Evolutionary conservation across 2,888 invertebrate genomes (phyloP), one percentile per base, ranked within the genome.

Genomic region (Trichopria drosophilae): DNA sequence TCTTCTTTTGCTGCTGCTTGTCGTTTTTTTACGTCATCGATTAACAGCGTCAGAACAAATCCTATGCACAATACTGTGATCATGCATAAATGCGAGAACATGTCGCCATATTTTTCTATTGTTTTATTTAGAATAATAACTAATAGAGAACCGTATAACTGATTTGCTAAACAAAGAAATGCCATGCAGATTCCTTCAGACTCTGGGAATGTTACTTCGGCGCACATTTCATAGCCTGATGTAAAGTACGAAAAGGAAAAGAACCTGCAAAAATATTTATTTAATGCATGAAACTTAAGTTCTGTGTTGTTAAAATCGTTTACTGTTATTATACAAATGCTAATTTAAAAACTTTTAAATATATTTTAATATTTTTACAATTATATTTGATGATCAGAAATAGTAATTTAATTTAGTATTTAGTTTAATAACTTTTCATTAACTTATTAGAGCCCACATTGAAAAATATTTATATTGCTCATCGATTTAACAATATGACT

Each of bases 161-260:
- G 63, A 22, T 63, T 64, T 51, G 66, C 60, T n/a, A 82, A 82
- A 68, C 85, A 86, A 16, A 86, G 73, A 12, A 87, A 73, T 3
- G 85, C 85, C 4, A 84, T 81, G 1, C 84, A 81, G 0, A 84
- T 84, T 15, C 84, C 84, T 72, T 86, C 86, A 0, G 84, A 80
- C 62, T 83, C 82, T 1, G 85, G 86, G 69, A 82, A 86, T 0
- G 85, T 85, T 28, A 86, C 71, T 71, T 86, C 86, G 15, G 84
- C 83, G 19, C 84, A 86, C 61, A 85, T 82, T 67, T 86, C 86
- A 69, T 85, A 85, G 1, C 85, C 85, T 12, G 86, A 80, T 0
- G 85, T 84, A 31, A 85, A 75, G 67, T 85, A 86, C 12, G 85
- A 85, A n/a, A 85, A 84, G 81, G 86, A 84, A 72, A 85, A 86